Evolutionary conservation across 2,888 invertebrate genomes (phyloP), one percentile per base, ranked within the genome.

Genomic region (Nyleta sp.): DNA sequence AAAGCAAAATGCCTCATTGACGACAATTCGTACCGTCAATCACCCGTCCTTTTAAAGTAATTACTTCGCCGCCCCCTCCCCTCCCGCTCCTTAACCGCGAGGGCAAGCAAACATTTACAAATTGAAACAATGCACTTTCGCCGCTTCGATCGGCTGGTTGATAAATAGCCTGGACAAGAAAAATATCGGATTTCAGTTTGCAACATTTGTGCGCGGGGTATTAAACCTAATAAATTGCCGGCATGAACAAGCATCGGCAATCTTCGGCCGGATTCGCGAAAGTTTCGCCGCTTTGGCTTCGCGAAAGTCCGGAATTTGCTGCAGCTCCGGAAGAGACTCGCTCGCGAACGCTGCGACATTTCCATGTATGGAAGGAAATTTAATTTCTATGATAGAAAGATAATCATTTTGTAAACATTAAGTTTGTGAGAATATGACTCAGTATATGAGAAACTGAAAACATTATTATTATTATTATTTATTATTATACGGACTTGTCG

Each of bases 111-210:
- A 44, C 31, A 33, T 46, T 46, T 60, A 46, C 59, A 60, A 60
- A 60, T 60, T 60, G 59, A 31, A 60, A n/a, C 44, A 33, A 60
- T 33, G 46, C n/a, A 28, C 46, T 62, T 62, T 48, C 22, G 15
- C 35, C 20, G 35, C 22, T 46, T 46, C 46, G 33, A 60, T 60
- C 38, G n/a, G n/a, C 38, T 13, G 11, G 48, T 48, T 62, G 62
- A 62, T 48, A 62, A 48, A 48, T 48, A 35, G 48, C 35, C 22
- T 20, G 20, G 13, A 17, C 38, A 20, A 48, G 38, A 48, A 62
- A 62, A 62, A 62, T 50, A 62, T 48, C 24, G 62, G 48, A 35
- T 50, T 62, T 62, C 48, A 35, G 35, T 62, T 62, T 62, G 31
- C 22, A 48, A 60, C 44, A 60, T 59, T 59, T 42, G 57, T 42